Percentiles rank a stretch among this genome's conserved stretches.
Conservation (phyloP, 2,797 vertebrate genomes). For the Molothrus aeneus region DNA sequence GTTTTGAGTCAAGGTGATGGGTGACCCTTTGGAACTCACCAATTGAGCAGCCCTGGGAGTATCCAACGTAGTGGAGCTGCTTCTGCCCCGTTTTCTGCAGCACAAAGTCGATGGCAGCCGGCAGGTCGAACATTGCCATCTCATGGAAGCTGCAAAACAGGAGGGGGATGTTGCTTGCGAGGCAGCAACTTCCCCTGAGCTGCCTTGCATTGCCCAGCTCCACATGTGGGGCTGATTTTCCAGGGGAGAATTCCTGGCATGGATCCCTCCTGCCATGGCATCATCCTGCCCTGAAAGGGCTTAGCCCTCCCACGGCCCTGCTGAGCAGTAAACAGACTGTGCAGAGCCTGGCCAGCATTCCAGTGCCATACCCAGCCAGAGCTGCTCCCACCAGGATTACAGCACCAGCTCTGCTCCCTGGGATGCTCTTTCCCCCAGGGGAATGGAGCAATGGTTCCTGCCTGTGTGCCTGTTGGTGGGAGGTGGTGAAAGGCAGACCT, state of each 20-base stretch:
- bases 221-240: neutral
- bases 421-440: neutral
- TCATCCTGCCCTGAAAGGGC: neutral
- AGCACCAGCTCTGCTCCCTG: neutral
- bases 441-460: neutral
- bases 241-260: neutral
- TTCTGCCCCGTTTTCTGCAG: slow-evolving; percentile 81
- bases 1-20: neutral
- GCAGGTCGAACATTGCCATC: slow-evolving; percentile 87
- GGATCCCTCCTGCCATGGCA: neutral
- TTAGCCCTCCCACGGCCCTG: neutral
- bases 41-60: slow-evolving; percentile 87
- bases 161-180: neutral
- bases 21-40: slow-evolving; percentile 60
- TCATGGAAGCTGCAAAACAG: slow-evolving; percentile 82
- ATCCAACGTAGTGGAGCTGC: slow-evolving; percentile 84
- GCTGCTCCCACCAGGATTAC: neutral
- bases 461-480: neutral
- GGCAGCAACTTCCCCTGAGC: neutral
- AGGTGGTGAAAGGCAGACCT: neutral
- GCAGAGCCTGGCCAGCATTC: neutral
- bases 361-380: neutral
- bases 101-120: slow-evolving; percentile 81
- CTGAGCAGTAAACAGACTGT: neutral
- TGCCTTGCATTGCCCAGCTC: neutral